Conservation (phyloP, 2,113 vertebrate genomes). For the Gorsachius goisagi region DNA sequence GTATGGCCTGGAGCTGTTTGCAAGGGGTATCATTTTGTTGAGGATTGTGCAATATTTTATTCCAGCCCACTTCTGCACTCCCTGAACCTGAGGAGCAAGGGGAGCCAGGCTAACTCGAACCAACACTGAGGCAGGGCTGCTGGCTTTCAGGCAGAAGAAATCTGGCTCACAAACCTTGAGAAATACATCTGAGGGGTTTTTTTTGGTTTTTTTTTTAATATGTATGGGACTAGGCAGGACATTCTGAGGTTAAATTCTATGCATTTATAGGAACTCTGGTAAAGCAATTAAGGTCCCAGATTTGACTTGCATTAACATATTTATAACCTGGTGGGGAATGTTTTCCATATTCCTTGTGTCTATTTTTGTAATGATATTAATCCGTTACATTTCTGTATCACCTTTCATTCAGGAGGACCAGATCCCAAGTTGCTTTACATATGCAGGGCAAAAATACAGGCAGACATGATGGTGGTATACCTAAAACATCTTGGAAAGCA, state of each 20-base stretch:
- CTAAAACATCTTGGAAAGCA: background rate
- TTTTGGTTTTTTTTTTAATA: background rate
- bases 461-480: background rate
- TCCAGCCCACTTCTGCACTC: background rate
- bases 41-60: background rate
- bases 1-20: background rate
- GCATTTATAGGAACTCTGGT: constrained; percentile 60
- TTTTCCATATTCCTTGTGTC: constrained; percentile 61
- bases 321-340: constrained; percentile 62
- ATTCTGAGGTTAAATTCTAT: constrained; percentile 61
- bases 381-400: constrained; percentile 68
- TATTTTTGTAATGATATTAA: constrained; percentile 67
- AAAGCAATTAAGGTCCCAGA: constrained; percentile 66
- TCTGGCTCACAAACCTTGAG: background rate
- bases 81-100: background rate
- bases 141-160: background rate
- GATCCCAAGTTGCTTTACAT: constrained; percentile 33
- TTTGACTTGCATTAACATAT: constrained; percentile 63
- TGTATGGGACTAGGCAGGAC: background rate
- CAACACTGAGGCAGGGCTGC: background rate
- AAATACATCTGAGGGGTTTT: background rate
- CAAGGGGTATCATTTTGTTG: background rate
- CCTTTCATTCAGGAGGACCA: constrained; percentile 40
- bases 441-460: constrained; percentile 34
- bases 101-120: background rate